Conservation (phyloP, 2,113 vertebrate species). For the Marmota flaviventris region DNA sequence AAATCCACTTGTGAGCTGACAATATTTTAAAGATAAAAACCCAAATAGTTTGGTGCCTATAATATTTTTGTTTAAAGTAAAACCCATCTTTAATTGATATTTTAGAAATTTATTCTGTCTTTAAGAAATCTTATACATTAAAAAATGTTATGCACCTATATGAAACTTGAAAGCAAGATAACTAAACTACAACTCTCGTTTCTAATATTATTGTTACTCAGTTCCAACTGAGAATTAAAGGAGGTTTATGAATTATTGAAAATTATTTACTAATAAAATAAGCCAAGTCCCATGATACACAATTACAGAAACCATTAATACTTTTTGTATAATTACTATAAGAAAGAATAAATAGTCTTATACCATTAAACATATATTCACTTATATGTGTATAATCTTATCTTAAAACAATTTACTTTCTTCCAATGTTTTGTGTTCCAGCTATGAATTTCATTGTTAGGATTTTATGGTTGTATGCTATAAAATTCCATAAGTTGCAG, state of each 20-base stretch:
- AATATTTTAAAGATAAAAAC: slow-evolving; percentile 35
- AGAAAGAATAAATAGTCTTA: slow-evolving; percentile 40
- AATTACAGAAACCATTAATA: slow-evolving; percentile 48
- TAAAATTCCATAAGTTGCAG: slow-evolving; percentile 38
- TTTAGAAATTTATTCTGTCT: not conserved
- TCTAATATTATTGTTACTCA: not conserved
- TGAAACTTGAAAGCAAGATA: not conserved
- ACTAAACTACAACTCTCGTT: slow-evolving; percentile 15
- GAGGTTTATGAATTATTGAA: slow-evolving; percentile 64
- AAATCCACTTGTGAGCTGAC: not conserved
- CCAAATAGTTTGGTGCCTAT: not conserved
- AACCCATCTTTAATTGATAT: not conserved
- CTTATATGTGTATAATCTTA: slow-evolving; percentile 2
- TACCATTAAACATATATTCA: slow-evolving; percentile 43
- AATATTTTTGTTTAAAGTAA: not conserved
- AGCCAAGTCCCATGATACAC: not conserved
- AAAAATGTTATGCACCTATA: not conserved
- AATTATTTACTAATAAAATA: slow-evolving; percentile 66
- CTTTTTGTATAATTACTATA: not conserved
- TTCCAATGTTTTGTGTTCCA: slow-evolving; percentile 1
- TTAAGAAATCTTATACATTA: not conserved
- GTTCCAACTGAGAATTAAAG: slow-evolving; percentile 53
- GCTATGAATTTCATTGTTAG: slow-evolving; percentile 56
- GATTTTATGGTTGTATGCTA: slow-evolving; percentile 36
- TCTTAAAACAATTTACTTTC: slow-evolving; percentile 5